Base-by-base conservation (phyloP, 2,888 invertebrate genomes). In the Tetrapedia diversipes region DNA sequence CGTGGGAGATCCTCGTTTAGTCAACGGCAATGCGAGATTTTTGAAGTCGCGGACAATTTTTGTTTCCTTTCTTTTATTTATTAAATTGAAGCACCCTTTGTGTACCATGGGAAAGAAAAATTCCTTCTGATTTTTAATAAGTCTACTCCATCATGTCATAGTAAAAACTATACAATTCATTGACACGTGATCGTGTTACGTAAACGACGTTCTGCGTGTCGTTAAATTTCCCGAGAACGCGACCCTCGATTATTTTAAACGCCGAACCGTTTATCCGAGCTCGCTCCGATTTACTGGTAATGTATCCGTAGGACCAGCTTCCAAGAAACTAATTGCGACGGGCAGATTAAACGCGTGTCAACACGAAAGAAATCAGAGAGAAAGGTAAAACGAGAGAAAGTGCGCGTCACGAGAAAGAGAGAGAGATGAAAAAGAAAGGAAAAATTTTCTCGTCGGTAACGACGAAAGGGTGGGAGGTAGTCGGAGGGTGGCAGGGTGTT, bases 311-410 rank as follows among this genome's bases (percentile, higher is more conserved):
- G 43, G 29, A 32, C 27, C 22, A 19, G 14, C 32, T 53, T 43
- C 11, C 16, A 32, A 16, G 41, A 34, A 73, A 73, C 43, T 60
- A 76, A 66, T 70, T 49, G 54, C 73, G 47, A 14, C 39, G 19
- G 57, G 39, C 47, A 22, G 61, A 73, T 61, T 54, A 73, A 69
- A 61, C 70, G 47, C 14, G 61, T 56, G 73, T 73, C 61, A 70
- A 75, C 72, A 29, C 14, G 45, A 59, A 56, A 54, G 37, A 59
- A 65, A 65, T 54, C 37, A 32, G n/a, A 14, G 29, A 22, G 22
- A 1, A 14, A 14, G 14, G 4, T 3, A 1, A 16, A 39, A 39
- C 14, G 1, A 4, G 24, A n/a, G 10, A 24, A 11, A 19, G 3
- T n/a, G n/a, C n/a, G n/a, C n/a, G n/a, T n/a, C n/a, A n/a, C n/a